Evolutionary conservation across 2,797 vertebrate genomes (phyloP), one percentile per base, ranked within the genome.

Genomic region (Poecilia picta): DNA sequence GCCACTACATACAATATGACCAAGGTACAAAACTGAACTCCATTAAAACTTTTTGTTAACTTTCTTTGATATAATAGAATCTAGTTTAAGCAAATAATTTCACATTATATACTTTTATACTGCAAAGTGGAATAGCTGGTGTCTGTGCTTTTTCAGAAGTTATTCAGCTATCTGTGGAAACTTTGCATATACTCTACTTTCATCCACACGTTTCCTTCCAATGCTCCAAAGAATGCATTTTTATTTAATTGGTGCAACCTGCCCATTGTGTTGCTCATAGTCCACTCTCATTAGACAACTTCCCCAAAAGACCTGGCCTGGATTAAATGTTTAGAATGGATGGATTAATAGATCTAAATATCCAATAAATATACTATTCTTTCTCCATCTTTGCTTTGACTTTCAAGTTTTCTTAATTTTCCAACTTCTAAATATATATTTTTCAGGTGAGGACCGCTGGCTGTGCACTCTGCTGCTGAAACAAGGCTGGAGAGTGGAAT

Each of bases 401-500:
- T 41, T n/a, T 16, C 20, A 15, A 41, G n/a, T 15, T 18, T 49
- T 33, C 0, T 41, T 4, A 36, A 20, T 11, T 79, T 0, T 36
- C 46, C 8, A 36, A 31, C 12, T 2, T 51, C 1, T 62, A n/a
- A 72, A 43, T 5, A 0, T 1, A 2, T 41, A 1, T 28, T 46
- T 3, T 74, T n/a, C 77, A 96, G 96, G 96, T 41, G 96, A 96
- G 77, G 96, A 96, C 76, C 95, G 96, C 76, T 96, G 95, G 95
- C 83, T 96, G 72, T 96, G 95, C 59, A 96, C 95, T n/a, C 89
- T 96, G 51, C 74, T 96, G 43, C 73, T 96, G 55, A 95, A 95
- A 83, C 95, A 96, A 76, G 95, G 95, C 12, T 96, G 95, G 95
- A 94, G 95, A 76, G 95, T 96, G 41, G 95, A 96, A 87, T 96